phyloP scores from a whole-genome alignment of 2,888 invertebrate species.

The Drosophila subquinaria region DNA sequence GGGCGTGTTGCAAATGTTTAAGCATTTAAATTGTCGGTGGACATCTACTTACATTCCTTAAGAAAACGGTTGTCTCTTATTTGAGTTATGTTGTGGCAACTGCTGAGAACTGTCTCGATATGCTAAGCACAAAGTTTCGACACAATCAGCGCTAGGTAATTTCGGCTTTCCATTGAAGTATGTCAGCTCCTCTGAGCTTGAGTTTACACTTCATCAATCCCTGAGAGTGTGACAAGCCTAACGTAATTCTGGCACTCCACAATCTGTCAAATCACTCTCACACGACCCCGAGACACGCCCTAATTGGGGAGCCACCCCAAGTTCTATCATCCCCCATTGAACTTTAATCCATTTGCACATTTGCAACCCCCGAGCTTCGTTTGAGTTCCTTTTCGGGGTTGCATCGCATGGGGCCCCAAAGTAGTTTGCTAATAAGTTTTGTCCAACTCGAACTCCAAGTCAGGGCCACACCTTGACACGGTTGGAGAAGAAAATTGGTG shows the following conservation, averaged over 20 bases:
- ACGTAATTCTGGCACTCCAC: conserved; percentile 34
- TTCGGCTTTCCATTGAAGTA: conserved; percentile 29
- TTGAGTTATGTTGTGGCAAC: background rate
- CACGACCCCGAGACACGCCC: conserved; percentile 33
- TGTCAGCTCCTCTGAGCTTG: background rate
- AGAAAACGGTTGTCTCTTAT: conserved; percentile 20
- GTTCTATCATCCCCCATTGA: conserved; percentile 9
- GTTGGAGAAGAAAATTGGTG: background rate
- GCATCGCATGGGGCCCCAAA: conserved; percentile 46
- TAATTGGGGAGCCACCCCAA: conserved; percentile 10
- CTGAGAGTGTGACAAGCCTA: conserved; percentile 29
- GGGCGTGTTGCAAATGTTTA: conserved; percentile 61
- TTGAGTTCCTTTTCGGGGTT: background rate
- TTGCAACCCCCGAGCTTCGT: conserved; percentile 21
- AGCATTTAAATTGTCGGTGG: conserved; percentile 55
- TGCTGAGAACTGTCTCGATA: conserved; percentile 26
- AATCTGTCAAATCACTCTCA: conserved; percentile 50
- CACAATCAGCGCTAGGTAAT: conserved; percentile 33
- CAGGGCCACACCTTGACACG: conserved; percentile 54
- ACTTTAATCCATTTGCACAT: conserved; percentile 38
- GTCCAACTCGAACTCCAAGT: conserved; percentile 10
- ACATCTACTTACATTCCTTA: conserved; percentile 12
- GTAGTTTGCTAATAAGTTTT: conserved; percentile 55
- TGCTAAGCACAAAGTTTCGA: conserved; percentile 43
- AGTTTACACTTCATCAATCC: background rate